A percentile compares a stretch with the other conserved stretches of the same genome.
Evolutionary conservation across 2,797 vertebrate genomes (phyloP).

Genomic region (Sebastes melanostomus): DNA sequence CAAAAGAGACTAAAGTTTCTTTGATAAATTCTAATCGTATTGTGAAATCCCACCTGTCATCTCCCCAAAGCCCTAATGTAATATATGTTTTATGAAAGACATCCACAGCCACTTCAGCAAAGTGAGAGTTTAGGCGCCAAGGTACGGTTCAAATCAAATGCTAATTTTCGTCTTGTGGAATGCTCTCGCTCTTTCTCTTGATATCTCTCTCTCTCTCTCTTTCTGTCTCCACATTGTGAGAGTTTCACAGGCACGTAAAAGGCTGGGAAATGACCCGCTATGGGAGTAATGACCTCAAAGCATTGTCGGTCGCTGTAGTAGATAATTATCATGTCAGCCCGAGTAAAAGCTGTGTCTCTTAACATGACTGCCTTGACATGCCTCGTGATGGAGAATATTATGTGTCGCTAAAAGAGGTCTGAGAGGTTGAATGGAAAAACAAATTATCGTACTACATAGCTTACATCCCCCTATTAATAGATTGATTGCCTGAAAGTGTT

Average conservation of each 20-base stretch:
- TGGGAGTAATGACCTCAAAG: conserved; percentile 38
- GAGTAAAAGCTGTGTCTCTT: conserved; percentile 7
- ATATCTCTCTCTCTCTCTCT: not conserved
- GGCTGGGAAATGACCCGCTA: conserved; percentile 22
- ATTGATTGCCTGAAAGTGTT: not conserved
- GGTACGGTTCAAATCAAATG: conserved; percentile 47
- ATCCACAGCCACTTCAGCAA: conserved; percentile 37
- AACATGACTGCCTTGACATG: conserved; percentile 17
- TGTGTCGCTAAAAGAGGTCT: not conserved
- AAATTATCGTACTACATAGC: conserved; percentile 6
- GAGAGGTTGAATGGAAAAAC: not conserved
- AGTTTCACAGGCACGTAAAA: conserved; percentile 4
- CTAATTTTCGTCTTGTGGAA: conserved; percentile 43
- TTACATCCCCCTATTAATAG: not conserved
- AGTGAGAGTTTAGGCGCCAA: conserved; percentile 22
- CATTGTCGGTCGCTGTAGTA: not conserved
- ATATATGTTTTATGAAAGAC: conserved; percentile 70
- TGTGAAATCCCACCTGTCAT: conserved; percentile 54
- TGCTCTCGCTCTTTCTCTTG: not conserved
- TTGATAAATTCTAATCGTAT: conserved; percentile 67
- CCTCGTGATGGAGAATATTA: not conserved
- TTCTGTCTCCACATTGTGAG: not conserved
- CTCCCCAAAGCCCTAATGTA: conserved; percentile 66
- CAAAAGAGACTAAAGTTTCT: conserved; percentile 46
- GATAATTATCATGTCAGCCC: conserved; percentile 53